Evolutionary conservation across 2,113 vertebrate species (phyloP), one percentile per base, ranked within the genome.

Genomic region (Pterocles gutturalis): DNA sequence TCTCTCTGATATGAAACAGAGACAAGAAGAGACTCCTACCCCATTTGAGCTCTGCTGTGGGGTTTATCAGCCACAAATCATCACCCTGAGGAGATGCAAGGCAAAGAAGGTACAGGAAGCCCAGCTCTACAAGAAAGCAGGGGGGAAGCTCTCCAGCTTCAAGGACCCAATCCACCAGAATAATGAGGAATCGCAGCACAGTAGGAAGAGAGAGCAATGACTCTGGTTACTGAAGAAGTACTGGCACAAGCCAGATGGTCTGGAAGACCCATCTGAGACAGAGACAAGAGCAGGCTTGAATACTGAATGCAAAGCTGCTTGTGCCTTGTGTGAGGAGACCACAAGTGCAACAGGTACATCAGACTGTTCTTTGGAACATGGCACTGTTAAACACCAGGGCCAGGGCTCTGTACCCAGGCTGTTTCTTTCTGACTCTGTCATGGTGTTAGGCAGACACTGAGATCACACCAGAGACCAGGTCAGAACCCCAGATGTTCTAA

Each of bases 61-160:
- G 54, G 61, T 89, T 98, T 97, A 97, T 98, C 96, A 97, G 81
- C 53, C 57, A 54, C 48, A 89, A 36, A 96, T 93, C 96, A 97
- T 72, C 87, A 91, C 75, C 36, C 24, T 73, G 79, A 96, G 16
- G 67, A 91, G 93, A 95, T 38, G 79, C 88, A 96, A 94, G 96
- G 78, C 96, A 87, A 93, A 94, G 62, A 84, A 90, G 53, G 64
- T 29, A 96, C 97, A 98, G 97, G 97, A 98, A 98, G 91, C 90
- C 93, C 92, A 91, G 73, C 92, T 95, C 92, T 96, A 92, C 94
- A 95, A 93, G 96, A 96, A 94, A 86, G 73, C 91, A 96, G 17
- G 79, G 38, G 90, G 79, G 70, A 96, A 80, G 60, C 48, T 95
- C 89, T 89, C 75, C 71, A 90, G 41, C 49, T 86, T 89, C 72